phyloP scores from a whole-genome alignment of 2,888 invertebrate species.

The Latheticus oryzae region DNA sequence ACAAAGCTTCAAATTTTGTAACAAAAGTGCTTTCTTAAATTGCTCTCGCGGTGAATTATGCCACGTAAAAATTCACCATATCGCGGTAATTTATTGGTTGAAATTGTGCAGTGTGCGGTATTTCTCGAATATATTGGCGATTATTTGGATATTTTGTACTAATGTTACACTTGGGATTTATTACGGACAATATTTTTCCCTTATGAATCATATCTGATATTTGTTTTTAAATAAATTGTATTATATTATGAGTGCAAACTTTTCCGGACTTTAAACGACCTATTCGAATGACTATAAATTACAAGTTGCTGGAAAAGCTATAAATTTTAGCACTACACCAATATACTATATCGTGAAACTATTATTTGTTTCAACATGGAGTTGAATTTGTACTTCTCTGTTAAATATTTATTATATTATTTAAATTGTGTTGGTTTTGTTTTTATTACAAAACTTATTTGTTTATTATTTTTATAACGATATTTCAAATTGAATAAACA shows the following conservation, averaged over 20 bases:
- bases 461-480: too few species aligned
- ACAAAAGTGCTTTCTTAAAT: slow-evolving; percentile 21
- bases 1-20: too few species aligned
- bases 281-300: slow-evolving; percentile 21
- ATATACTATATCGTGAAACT: too few species aligned
- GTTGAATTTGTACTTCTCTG: too few species aligned
- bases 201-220: slow-evolving; percentile 39
- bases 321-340: too few species aligned
- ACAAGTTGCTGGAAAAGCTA: not conserved
- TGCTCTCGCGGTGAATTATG: slow-evolving; percentile 13
- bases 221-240: slow-evolving; percentile 39
- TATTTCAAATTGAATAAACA: too few species aligned
- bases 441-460: too few species aligned
- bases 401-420: too few species aligned
- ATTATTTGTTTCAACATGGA: too few species aligned
- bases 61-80: slow-evolving; percentile 27
- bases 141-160: slow-evolving; percentile 46
- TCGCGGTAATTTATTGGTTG: slow-evolving; percentile 33
- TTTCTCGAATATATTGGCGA: slow-evolving; percentile 44
- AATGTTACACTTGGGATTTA: slow-evolving; percentile 46
- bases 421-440: too few species aligned
- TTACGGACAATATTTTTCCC: slow-evolving; percentile 46
- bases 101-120: slow-evolving; percentile 32
- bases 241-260: slow-evolving; percentile 31
- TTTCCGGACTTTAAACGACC: slow-evolving; percentile 25